These are phyloP conservation scores for Caenorhabditis latens DNA, from an alignment of 1,140 invertebrate genomes.

Conservation along the genomic window DNA sequence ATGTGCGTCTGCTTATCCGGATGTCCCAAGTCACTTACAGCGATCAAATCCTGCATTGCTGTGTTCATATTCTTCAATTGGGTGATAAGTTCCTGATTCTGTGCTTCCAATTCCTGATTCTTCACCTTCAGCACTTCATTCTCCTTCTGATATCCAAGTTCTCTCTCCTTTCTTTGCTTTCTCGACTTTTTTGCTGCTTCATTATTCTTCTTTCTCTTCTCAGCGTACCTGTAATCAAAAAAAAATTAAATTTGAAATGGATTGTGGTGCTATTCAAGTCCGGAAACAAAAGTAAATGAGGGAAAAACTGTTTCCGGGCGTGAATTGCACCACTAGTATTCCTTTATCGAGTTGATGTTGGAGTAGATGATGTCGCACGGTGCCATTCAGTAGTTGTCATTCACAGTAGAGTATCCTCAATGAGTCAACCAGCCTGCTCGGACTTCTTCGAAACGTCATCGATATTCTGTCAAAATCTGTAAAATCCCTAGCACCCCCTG, in stretches of 20 bases:
- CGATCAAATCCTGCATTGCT: too few relatives aligned
- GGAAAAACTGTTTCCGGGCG: background rate
- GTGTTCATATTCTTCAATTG: background rate
- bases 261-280: background rate
- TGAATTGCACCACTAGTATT: background rate
- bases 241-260: background rate
- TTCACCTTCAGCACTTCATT: background rate
- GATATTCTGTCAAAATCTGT: background rate
- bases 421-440: background rate
- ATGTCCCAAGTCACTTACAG: too few relatives aligned
- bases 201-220: slow-evolving; percentile 16
- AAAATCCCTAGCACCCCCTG: background rate
- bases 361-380: too few relatives aligned
- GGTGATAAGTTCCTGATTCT: background rate
- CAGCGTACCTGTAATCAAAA: background rate
- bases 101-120: too few relatives aligned
- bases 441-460: background rate
- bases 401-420: background rate
- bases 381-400: too few relatives aligned
- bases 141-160: background rate
- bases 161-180: background rate
- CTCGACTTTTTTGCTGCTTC: slow-evolving; percentile 27
- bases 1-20: too few relatives aligned
- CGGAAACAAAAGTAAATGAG: too few relatives aligned
- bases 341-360: too few relatives aligned